phyloP scores from a whole-genome alignment of 2,797 vertebrate species.

The Rousettus madagascariensis region DNA sequence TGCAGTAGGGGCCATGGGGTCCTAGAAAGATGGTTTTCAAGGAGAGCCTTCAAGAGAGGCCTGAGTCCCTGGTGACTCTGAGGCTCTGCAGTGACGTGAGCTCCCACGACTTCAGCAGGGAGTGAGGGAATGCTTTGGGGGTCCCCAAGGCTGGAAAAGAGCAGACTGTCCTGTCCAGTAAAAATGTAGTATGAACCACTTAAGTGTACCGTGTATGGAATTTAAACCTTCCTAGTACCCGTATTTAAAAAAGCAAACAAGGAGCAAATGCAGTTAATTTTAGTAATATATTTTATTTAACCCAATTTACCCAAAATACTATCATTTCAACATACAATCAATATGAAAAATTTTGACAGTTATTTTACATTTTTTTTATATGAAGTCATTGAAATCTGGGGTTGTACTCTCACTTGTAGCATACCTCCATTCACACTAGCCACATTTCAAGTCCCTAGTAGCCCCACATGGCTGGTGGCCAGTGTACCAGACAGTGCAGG shows the following conservation, averaged over 20 bases:
- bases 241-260: background rate
- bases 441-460: background rate
- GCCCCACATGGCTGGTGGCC: rapidly evolving
- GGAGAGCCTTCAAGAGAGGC: background rate
- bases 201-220: background rate
- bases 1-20: background rate
- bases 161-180: background rate
- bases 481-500: rapidly evolving
- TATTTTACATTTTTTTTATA: background rate
- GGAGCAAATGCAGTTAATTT: background rate
- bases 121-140: background rate
- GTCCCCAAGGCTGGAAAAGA: background rate
- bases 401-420: background rate
- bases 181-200: background rate
- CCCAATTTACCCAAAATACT: background rate
- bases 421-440: background rate
- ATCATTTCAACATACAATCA: background rate
- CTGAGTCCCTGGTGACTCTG: background rate
- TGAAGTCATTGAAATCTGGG: background rate
- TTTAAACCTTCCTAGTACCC: background rate
- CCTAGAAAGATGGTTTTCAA: background rate
- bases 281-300: background rate
- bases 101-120: background rate
- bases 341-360: background rate
- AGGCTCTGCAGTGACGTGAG: background rate